Evolutionary conservation across 2,888 invertebrate species (phyloP), one percentile per base, ranked within the genome.

Genomic region (Chrysolina oricalcia): DNA sequence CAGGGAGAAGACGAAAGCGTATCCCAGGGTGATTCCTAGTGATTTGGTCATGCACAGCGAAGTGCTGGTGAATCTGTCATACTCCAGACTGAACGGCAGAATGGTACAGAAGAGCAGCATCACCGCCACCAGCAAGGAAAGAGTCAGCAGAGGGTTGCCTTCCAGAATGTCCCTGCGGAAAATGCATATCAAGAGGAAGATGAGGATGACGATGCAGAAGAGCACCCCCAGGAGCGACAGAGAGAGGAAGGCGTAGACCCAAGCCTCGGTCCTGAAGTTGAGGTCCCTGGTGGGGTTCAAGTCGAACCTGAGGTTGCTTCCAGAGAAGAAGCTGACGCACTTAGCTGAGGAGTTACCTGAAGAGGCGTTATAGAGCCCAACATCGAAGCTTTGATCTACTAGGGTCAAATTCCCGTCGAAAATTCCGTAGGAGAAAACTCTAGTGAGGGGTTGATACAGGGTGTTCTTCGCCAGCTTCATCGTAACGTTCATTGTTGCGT

Each of bases 161-260:
- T 94, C 94, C 27, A 94, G 90, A 13, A 92, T 90, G 79, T 93
- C 92, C 62, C 91, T 91, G 80, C 91, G 90, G 78, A 92, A 92
- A 65, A 93, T 90, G 43, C 93, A 90, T 59, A 92, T 90, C 50
- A 93, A 88, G 65, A 95, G 90, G 83, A 94, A 94, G 66, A 92
- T 90, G 40, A 92, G 89, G 62, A 94, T 91, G 10, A 93, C 91
- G 68, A 93, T 83, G 80, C 93, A 93, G 62, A 93, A 91, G 2
- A 94, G 86, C 27, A 92, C 90, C 0, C 94, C 93, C 19, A 93
- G 89, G 40, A 91, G 90, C n/a, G 93, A 91, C 4, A 94, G 90
- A 0, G 94, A 93, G 76, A 93, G 86, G 70, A 92, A 91, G 15
- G 92, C 91, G 41, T 92, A 91, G 65, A 93, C 91, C 92, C 93